phyloP scores from a whole-genome alignment of 2,888 invertebrate genomes.

The Eurytoma californica region DNA sequence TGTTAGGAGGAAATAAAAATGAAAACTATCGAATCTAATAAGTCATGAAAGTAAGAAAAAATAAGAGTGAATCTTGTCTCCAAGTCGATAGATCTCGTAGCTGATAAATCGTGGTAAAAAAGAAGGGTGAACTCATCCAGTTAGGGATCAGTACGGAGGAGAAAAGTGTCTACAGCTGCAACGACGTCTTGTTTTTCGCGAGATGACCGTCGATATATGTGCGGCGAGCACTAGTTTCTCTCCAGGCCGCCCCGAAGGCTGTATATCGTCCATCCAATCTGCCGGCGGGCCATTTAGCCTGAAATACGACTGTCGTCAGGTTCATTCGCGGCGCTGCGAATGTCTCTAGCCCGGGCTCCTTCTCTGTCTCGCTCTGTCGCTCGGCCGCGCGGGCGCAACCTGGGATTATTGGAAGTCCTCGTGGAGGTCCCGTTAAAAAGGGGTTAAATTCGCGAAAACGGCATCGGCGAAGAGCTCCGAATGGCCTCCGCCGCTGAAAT shows the following conservation, averaged over 20 bases:
- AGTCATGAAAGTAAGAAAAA: no score
- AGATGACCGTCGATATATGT: conserved; percentile 60
- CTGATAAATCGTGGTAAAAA: conserved; percentile 20
- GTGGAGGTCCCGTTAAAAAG: conserved; percentile 64
- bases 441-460: conserved; percentile 64
- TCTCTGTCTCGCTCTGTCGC: conserved; percentile 46
- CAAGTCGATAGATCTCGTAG: no score
- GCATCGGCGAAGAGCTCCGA: conserved; percentile 8
- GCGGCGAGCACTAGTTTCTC: conserved; percentile 31
- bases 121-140: background rate
- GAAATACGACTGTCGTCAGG: conserved; percentile 74
- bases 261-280: conserved; percentile 75
- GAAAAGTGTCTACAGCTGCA: conserved; percentile 1
- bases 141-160: background rate
- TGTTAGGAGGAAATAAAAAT: no score
- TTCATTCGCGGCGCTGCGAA: conserved; percentile 60
- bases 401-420: conserved; percentile 64
- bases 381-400: conserved; percentile 51
- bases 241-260: conserved; percentile 49
- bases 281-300: conserved; percentile 73
- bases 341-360: background rate
- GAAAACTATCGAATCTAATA: no score
- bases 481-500: conserved; percentile 32
- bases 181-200: conserved; percentile 43
- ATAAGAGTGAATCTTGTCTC: no score